Evolutionary conservation across 53 echinoderm and acorn worm species (phyloP), one percentile per base, ranked within the genome.

Genomic region (Echinarachnius parma): DNA sequence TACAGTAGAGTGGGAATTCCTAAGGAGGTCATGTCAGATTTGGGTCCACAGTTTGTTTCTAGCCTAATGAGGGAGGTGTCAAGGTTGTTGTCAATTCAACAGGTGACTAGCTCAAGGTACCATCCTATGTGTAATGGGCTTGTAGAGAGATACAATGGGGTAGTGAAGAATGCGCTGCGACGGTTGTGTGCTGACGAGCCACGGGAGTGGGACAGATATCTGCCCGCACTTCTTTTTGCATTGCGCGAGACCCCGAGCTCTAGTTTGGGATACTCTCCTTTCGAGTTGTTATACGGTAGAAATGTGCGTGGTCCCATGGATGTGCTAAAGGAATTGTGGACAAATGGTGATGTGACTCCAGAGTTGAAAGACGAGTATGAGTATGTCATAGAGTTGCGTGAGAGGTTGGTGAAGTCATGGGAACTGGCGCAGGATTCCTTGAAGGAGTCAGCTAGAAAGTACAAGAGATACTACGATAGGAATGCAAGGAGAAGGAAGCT

Each of bases 31-130:
- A 33, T 75, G 28, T 75, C 82, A 60, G 75, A 81, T 46, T 47
- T 53, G 16, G 80, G 80, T 30, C 69, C 66, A 20, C 70, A 80
- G 70, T 80, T 71, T 71, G 70, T 80, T 29, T 80, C 81, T 2
- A 69, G 75, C 9, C 5, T 81, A 8, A 81, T 65, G 65, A 65
- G 4, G 31, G 48, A 65, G 30, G 48, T 65, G 30, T 65, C 65
- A 27, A 46, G 48, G 19, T 2, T 65, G 65, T 65, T 65, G 48
- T 65, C 47, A 26, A 47, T 71, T 4, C 32, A 53, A 54, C 53
- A 56, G 55, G 20, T 54, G 4, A 54, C 72, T 32, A 54, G 56
- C 33, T 56, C 56, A 28, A 65, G 65, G n/a, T 65, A 65, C 28
- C 65, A 65, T 18, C 54, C 72, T 0, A 71, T 71, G 34, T 71